These are phyloP conservation scores for Danaus plexippus DNA, from an alignment of 1,140 invertebrate genomes.

Conservation along the genomic window DNA sequence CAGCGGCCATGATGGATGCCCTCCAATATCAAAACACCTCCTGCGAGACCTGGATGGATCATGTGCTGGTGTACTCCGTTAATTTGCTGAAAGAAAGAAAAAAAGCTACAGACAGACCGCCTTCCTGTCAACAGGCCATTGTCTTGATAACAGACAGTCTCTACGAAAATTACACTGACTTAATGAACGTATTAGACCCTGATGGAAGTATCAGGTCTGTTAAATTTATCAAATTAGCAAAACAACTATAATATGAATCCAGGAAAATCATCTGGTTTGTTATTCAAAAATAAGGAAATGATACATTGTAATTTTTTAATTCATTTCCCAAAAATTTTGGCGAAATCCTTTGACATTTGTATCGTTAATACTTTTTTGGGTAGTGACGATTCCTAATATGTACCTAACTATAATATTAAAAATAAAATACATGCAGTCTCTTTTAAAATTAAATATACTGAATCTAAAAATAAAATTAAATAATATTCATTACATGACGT, in stretches of 20 bases:
- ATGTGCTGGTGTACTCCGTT: slow-evolving; percentile 87
- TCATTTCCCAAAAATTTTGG: too few relatives aligned
- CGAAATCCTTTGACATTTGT: too few relatives aligned
- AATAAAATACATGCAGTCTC: neutral
- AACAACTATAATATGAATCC: too few relatives aligned
- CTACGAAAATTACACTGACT: slow-evolving; percentile 42
- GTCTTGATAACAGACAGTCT: slow-evolving; percentile 55
- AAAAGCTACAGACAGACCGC: slow-evolving; percentile 21
- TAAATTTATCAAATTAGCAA: too few relatives aligned
- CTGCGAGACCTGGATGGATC: slow-evolving; percentile 88
- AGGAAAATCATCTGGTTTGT: too few relatives aligned
- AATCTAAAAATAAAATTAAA: too few relatives aligned
- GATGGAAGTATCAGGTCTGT: slow-evolving; percentile 46
- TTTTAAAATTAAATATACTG: neutral
- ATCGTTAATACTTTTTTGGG: too few relatives aligned
- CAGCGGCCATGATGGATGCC: slow-evolving; percentile 81
- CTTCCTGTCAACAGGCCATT: slow-evolving; percentile 55
- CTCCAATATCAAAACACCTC: slow-evolving; percentile 79
- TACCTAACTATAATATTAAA: neutral
- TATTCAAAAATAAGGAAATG: too few relatives aligned
- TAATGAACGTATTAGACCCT: slow-evolving; percentile 41
- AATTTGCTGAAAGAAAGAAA: slow-evolving; percentile 73
- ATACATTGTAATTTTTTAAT: too few relatives aligned
- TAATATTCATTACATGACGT: too few relatives aligned
- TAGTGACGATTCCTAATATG: too few relatives aligned